A percentile compares a stretch with the other conserved stretches of the same genome.
Evolutionary conservation across 2,113 vertebrate genomes (phyloP).

Genomic region (Genyomyrus donnyi): DNA sequence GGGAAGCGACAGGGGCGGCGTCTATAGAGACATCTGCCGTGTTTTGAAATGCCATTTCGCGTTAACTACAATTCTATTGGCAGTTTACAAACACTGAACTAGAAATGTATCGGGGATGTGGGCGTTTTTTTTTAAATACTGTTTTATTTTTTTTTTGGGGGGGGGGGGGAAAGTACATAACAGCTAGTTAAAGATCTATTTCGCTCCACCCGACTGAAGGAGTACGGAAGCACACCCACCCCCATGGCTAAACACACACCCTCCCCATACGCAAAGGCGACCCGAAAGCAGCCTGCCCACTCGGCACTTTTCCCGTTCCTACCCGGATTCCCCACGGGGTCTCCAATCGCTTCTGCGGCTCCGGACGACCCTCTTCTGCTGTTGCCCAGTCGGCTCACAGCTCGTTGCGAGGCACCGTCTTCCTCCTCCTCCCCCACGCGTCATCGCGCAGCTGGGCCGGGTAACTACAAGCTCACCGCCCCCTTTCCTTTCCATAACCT

Average conservation of each 20-base stretch:
- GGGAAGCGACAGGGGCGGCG: background rate
- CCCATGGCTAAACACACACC: background rate
- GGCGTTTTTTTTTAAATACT: background rate
- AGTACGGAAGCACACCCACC: background rate
- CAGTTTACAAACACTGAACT: background rate
- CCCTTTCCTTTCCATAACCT: background rate
- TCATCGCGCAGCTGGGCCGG: background rate
- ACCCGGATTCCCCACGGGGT: background rate
- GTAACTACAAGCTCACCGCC: background rate
- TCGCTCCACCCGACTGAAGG: background rate
- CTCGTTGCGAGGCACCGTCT: background rate
- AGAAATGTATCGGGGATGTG: background rate
- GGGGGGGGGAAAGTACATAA: background rate
- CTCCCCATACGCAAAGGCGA: background rate
- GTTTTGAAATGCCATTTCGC: background rate
- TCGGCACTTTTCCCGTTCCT: background rate
- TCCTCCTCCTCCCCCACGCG: background rate
- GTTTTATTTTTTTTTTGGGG: background rate
- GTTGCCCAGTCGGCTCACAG: background rate
- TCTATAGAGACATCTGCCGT: background rate
- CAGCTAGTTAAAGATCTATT: background rate
- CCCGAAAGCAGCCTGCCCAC: background rate
- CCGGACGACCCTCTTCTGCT: background rate
- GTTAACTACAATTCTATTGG: background rate
- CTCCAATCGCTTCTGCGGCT: background rate